These are phyloP conservation scores for Motacilla tschutschensis DNA, from an alignment of 2,113 vertebrate genomes.

Conservation along the genomic window DNA sequence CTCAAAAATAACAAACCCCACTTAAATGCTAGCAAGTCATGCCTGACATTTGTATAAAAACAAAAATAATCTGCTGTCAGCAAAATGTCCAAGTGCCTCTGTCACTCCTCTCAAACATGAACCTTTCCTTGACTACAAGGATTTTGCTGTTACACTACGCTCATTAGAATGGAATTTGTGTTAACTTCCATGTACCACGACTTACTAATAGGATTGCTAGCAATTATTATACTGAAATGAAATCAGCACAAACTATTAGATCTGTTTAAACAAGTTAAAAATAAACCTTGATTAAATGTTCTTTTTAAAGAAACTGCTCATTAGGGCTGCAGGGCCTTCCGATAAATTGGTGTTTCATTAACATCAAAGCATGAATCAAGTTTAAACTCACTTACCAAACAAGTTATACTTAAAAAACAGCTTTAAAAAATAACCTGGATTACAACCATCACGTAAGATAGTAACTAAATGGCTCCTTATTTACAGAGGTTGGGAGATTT, in stretches of 20 bases:
- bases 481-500: conserved; percentile 32
- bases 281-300: conserved; percentile 87
- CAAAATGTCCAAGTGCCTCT: conserved; percentile 81
- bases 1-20: conserved; percentile 60
- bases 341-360: conserved; percentile 85
- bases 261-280: conserved; percentile 88
- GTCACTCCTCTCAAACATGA: conserved; percentile 77
- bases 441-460: conserved; percentile 63
- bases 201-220: conserved; percentile 85
- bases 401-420: conserved; percentile 72
- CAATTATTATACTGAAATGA: conserved; percentile 86
- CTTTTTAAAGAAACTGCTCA: conserved; percentile 86
- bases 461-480: conserved; percentile 43
- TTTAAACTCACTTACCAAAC: conserved; percentile 77
- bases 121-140: conserved; percentile 76
- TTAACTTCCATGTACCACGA: conserved; percentile 89
- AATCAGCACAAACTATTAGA: conserved; percentile 87
- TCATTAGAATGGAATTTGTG: conserved; percentile 97
- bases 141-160: conserved; percentile 80
- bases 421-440: conserved; percentile 74
- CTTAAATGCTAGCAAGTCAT: conserved; percentile 79
- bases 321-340: conserved; percentile 81
- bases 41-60: conserved; percentile 85
- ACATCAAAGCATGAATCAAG: conserved; percentile 81
- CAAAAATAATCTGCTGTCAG: conserved; percentile 90